These are phyloP conservation scores for Trichonephila inaurata DNA, from an alignment of 1,140 invertebrate species.

Conservation along the genomic window DNA sequence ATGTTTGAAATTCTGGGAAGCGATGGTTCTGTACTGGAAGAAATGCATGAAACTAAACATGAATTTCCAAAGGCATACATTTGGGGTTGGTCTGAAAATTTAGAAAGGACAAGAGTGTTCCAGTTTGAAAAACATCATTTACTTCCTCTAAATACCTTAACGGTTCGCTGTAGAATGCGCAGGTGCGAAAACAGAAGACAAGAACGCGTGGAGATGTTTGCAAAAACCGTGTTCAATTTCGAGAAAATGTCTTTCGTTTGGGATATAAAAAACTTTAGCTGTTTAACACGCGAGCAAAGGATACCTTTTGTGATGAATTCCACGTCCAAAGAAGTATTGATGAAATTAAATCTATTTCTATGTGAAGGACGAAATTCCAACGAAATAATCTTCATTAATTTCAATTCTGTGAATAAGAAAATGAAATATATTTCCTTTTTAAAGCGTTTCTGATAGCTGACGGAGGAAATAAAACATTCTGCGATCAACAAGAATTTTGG, in stretches of 20 bases:
- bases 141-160: background rate
- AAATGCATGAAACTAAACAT: background rate
- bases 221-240: background rate
- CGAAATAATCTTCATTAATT: background rate
- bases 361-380: background rate
- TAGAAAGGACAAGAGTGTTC: background rate
- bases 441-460: background rate
- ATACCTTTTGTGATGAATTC: background rate
- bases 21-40: background rate
- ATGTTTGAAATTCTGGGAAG: background rate
- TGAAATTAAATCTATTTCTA: background rate
- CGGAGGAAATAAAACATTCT: background rate
- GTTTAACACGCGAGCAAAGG: background rate
- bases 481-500: background rate
- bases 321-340: background rate
- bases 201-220: background rate
- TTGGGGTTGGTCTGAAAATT: background rate
- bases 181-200: background rate
- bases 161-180: background rate
- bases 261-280: background rate
- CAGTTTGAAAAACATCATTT: background rate
- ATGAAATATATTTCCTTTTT: background rate
- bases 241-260: background rate
- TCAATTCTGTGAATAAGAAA: background rate
- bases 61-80: no score